phyloP scores from a whole-genome alignment of 2,888 invertebrate genomes.

The Pandemis corylana region DNA sequence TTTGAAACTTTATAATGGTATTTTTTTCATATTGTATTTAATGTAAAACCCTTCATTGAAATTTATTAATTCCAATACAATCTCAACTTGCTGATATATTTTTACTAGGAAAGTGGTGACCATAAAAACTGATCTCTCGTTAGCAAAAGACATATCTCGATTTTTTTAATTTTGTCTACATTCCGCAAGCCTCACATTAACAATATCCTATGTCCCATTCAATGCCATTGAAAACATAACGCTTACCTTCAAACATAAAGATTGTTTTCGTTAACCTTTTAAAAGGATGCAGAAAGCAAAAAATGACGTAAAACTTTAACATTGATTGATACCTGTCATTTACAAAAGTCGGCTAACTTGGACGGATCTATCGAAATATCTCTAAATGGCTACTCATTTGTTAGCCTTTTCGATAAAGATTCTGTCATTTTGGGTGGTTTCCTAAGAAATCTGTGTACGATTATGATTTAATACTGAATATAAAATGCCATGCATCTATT shows the following conservation, averaged over 20 bases:
- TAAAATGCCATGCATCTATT: too few relatives aligned
- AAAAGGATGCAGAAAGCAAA: slow-evolving; percentile 14
- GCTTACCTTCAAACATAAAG: neutral
- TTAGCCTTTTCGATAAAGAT: slow-evolving; percentile 43
- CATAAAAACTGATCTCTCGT: neutral
- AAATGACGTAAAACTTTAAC: slow-evolving; percentile 33
- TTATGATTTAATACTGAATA: neutral
- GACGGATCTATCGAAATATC: slow-evolving; percentile 1
- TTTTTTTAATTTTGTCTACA: neutral
- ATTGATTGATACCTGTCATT: slow-evolving; percentile 54
- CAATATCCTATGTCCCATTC: neutral
- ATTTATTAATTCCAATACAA: neutral
- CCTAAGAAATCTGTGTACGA: slow-evolving; percentile 49
- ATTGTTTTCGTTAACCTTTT: neutral
- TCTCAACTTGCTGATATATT: neutral
- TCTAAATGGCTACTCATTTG: slow-evolving; percentile 60
- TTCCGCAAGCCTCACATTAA: neutral
- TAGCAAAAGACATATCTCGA: neutral
- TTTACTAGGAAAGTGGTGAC: neutral
- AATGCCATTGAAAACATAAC: neutral
- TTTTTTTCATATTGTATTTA: too few relatives aligned
- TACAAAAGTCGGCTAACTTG: slow-evolving; percentile 26
- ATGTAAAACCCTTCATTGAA: too few relatives aligned
- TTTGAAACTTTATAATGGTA: too few relatives aligned
- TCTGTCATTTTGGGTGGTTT: slow-evolving; percentile 53